Evolutionary conservation across 92 coral and sea anemone species (phyloP).

Genomic region (Ricordea florida): DNA sequence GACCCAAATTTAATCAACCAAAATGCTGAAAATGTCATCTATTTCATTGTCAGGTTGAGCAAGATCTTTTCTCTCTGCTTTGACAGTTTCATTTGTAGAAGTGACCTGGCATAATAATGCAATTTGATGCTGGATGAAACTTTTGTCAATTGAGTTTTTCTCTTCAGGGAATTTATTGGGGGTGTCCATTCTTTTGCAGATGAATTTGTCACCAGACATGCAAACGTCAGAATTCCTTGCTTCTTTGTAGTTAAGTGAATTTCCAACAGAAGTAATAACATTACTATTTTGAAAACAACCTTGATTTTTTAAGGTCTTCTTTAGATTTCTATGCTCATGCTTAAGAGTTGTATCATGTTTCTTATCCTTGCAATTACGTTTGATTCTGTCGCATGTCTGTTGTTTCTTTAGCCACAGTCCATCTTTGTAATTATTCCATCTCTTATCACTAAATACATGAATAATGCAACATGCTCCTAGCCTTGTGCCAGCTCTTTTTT

Average conservation of each 20-base stretch:
- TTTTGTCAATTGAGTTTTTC: not conserved
- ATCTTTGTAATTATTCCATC: not conserved
- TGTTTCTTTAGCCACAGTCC: too few species aligned
- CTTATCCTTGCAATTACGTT: not conserved
- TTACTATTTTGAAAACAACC: too few species aligned
- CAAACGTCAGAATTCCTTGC: too few species aligned
- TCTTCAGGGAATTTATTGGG: too few species aligned
- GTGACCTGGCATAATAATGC: not conserved
- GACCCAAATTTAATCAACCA: not conserved
- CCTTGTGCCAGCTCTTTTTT: not conserved
- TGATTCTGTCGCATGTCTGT: not conserved
- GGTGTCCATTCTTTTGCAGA: too few species aligned
- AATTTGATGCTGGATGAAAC: not conserved
- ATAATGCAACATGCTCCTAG: not conserved
- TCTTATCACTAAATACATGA: slow-evolving; percentile 1
- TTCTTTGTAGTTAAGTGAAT: too few species aligned
- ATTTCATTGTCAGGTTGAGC: not conserved
- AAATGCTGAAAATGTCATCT: not conserved
- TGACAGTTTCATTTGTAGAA: too few species aligned
- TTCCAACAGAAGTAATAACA: too few species aligned
- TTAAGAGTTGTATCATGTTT: not conserved
- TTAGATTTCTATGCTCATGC: not conserved
- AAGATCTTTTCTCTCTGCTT: not conserved
- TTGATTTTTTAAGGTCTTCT: too few species aligned
- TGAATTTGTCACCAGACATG: too few species aligned